A percentile compares a stretch with the other conserved stretches of the same genome.
Conservation (phyloP, 2,113 vertebrate genomes). For the Phalacrocorax carbo region DNA sequence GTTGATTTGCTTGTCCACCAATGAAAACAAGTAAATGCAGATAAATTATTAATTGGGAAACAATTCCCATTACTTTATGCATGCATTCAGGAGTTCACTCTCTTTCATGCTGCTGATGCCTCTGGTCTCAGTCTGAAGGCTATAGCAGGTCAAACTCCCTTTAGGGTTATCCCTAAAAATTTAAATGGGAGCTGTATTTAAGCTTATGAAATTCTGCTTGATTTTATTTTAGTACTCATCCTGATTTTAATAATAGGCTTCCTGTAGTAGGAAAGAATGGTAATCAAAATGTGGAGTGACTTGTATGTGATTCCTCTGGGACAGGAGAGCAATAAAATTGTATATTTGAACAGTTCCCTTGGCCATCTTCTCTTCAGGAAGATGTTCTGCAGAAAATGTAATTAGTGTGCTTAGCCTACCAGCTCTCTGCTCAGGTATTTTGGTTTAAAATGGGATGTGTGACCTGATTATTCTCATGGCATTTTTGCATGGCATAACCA, state of each 20-base stretch:
- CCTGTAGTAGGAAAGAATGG: neutral
- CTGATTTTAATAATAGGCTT: neutral
- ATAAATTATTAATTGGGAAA: neutral
- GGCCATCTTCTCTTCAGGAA: neutral
- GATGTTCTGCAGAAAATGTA: neutral
- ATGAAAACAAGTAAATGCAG: neutral
- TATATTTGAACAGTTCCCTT: neutral
- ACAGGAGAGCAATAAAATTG: neutral
- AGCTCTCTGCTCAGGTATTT: neutral
- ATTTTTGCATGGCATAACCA: neutral
- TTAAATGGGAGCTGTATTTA: slow-evolving; percentile 1
- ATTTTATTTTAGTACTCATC: slow-evolving; percentile 8
- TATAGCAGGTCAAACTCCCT: neutral
- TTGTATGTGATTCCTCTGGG: neutral
- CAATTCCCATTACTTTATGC: neutral
- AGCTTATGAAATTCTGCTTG: neutral
- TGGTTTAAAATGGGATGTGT: neutral
- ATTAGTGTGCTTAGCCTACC: neutral
- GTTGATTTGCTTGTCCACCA: neutral
- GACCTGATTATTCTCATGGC: neutral
- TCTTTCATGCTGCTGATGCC: neutral
- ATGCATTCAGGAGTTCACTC: neutral
- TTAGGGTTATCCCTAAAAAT: neutral
- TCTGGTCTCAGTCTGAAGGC: neutral
- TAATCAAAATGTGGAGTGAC: neutral